A percentile compares a stretch with the other conserved stretches of the same genome.
Conservation (phyloP, 2,113 vertebrate genomes). For the Thinocorus orbignyianus region DNA sequence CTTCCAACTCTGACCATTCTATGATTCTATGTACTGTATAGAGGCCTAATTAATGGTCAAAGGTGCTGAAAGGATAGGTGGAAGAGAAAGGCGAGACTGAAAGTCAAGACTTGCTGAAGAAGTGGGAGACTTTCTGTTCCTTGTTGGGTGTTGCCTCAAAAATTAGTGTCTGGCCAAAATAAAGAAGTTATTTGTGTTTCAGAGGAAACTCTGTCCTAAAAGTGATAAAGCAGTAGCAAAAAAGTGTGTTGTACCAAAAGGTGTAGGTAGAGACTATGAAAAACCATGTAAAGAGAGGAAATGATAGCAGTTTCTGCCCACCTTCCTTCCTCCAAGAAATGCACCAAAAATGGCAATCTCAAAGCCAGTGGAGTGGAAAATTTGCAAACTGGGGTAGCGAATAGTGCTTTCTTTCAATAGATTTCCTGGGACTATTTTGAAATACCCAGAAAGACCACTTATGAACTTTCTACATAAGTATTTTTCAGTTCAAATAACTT, state of each 20-base stretch:
- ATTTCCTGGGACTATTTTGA: neutral
- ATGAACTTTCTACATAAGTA: neutral
- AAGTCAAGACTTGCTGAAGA: neutral
- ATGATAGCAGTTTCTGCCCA: neutral
- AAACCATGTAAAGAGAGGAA: neutral
- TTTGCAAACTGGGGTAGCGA: neutral
- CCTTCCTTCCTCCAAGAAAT: neutral
- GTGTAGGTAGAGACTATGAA: neutral
- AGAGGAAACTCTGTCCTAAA: neutral
- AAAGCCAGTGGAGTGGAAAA: neutral
- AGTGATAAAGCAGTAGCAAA: neutral
- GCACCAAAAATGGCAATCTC: neutral
- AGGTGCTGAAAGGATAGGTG: neutral
- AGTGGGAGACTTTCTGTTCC: neutral
- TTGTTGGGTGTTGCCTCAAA: neutral
- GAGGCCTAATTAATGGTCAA: neutral
- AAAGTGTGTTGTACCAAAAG: no score
- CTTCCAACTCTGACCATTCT: no score
- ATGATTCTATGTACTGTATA: no score
- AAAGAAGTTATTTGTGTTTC: neutral
- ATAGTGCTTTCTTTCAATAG: neutral
- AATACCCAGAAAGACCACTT: neutral
- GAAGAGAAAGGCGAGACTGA: neutral
- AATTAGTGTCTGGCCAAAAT: neutral
- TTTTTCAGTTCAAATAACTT: neutral